These are phyloP conservation scores for Temnothorax curvispinosus DNA, from an alignment of 1,140 invertebrate genomes.

Conservation along the genomic window DNA sequence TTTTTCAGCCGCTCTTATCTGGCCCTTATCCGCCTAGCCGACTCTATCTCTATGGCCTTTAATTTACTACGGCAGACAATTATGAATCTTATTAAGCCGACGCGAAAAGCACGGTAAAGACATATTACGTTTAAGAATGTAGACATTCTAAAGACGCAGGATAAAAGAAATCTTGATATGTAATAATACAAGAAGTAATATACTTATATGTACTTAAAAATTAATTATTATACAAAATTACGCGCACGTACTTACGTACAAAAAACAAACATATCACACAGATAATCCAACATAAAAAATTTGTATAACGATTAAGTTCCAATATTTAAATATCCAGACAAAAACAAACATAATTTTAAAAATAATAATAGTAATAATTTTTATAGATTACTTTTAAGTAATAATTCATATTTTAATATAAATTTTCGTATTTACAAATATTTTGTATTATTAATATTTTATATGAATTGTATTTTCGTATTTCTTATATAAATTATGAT, in stretches of 20 bases:
- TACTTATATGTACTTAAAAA: neutral
- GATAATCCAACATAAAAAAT: neutral
- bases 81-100: slow-evolving; percentile 55
- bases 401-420: too few relatives aligned
- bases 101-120: slow-evolving; percentile 18
- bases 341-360: neutral
- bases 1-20: slow-evolving; percentile 38
- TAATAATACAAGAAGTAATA: neutral
- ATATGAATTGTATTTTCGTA: neutral
- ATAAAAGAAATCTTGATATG: neutral
- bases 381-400: neutral
- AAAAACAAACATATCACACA: neutral
- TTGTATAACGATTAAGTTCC: neutral
- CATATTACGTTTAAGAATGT: neutral
- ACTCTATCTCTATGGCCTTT: slow-evolving; percentile 48
- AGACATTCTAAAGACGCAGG: neutral
- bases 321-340: neutral
- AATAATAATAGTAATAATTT: neutral
- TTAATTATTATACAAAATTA: neutral
- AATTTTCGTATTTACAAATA: too few relatives aligned
- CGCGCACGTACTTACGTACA: neutral
- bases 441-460: neutral
- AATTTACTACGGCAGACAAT: slow-evolving; percentile 56
- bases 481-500: neutral
- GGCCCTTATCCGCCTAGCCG: slow-evolving; percentile 44